Conservation (phyloP, 1,140 invertebrate genomes). For the Cherax destructor region DNA sequence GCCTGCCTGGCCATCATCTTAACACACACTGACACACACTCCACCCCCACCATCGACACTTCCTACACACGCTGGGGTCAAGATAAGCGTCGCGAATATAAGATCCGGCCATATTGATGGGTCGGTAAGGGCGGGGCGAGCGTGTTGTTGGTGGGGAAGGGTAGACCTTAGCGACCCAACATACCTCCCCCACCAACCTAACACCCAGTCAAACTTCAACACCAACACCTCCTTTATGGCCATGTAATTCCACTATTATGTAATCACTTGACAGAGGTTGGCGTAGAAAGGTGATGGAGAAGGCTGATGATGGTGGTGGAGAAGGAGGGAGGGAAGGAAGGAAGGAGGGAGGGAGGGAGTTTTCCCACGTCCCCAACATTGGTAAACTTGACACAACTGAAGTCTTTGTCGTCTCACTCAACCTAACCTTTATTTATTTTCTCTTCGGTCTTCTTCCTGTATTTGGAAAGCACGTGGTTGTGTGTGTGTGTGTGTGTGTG, state of each 20-base stretch:
- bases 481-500: constrained; percentile 36
- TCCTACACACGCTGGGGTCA: constrained; percentile 40
- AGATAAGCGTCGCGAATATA: constrained; percentile 60
- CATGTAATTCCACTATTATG: constrained; percentile 67
- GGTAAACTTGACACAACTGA: too few relatives aligned
- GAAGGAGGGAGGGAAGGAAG: too few relatives aligned
- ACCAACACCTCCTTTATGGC: constrained; percentile 60
- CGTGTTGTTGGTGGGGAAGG: too few relatives aligned
- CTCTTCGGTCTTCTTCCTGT: not conserved
- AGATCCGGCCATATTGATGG: not conserved
- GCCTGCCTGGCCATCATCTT: constrained; percentile 10
- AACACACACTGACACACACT: constrained; percentile 41
- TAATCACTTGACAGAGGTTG: constrained; percentile 66
- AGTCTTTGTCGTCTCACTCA: too few relatives aligned
- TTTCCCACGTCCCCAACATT: too few relatives aligned
- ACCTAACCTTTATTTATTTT: not conserved
- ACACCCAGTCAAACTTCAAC: constrained; percentile 41
- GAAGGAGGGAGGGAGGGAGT: too few relatives aligned
- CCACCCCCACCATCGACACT: constrained; percentile 28
- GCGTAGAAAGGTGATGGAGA: constrained; percentile 56
- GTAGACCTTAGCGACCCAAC: constrained; percentile 34
- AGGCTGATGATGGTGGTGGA: not conserved
- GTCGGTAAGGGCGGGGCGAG: constrained; percentile 30
- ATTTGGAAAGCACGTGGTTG: not conserved
- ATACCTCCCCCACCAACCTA: constrained; percentile 47